Evolutionary conservation across 2,888 invertebrate species (phyloP), one percentile per base, ranked within the genome.

Genomic region (Patella ulyssiponensis): DNA sequence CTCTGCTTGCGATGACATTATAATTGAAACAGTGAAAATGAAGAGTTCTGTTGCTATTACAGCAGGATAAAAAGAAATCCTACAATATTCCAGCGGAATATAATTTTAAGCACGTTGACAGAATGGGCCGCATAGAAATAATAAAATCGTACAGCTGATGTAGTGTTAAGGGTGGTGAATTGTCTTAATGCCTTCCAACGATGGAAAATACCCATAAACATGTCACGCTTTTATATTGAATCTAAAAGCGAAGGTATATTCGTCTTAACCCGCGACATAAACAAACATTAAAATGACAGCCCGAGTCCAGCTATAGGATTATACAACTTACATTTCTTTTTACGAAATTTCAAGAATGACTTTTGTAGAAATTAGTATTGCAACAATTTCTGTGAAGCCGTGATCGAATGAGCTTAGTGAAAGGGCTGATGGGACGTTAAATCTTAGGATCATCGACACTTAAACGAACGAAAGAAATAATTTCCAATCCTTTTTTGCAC

Each of bases 181-280:
- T 64, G 64, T 64, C 64, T 14, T 64, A 64, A 64, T 64, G 64
- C 17, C 20, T 64, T 64, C 23, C 23, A 23, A 64, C 64, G 20
- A 23, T 64, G 64, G 14, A 4, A 64, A 23, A 23, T 64, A 20
- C 9, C 64, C 64, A 64, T 64, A 64, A 64, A 64, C 14, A 20
- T 64, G 64, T 64, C 64, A 64, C 20, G 12, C 2, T 12, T 20
- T 15, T 23, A 23, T 64, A 64, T 64, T 23, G 20, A 64, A 23
- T 64, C 23, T 64, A 64, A 64, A 64, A 64, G 64, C 64, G 64
- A 64, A 64, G 64, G 20, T 23, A 64, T 64, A 64, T 64, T 64
- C 64, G 64, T 64, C 64, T 20, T 64, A 64, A 64, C 20, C 11
- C 64, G 12, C 1, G 23, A 64, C 64, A 64, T 64, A 64, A 64